Conservation (phyloP, 2,113 vertebrate species). For the Platycercus adscitus region DNA sequence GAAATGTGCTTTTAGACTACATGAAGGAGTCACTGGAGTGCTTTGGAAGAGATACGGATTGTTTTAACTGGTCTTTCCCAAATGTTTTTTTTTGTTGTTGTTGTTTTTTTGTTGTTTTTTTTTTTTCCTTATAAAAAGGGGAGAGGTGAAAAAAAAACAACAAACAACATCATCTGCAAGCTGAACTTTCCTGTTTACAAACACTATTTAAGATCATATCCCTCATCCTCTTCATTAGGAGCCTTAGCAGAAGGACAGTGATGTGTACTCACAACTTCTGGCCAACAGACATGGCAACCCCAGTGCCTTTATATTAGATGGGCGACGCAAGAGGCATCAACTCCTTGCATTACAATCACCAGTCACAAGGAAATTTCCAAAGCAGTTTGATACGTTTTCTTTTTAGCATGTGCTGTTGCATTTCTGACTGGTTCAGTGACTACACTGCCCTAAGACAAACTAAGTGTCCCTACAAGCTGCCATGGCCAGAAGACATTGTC, state of each 20-base stretch:
- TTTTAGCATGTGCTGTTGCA: background rate
- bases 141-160: background rate
- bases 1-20: background rate
- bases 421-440: background rate
- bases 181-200: background rate
- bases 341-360: background rate
- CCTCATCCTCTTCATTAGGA: background rate
- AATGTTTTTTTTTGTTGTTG: background rate
- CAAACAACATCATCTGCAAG: background rate
- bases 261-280: background rate
- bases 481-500: background rate
- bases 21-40: background rate
- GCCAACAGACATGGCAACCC: fast-evolving
- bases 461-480: background rate
- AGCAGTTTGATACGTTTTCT: background rate
- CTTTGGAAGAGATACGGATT: background rate
- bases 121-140: background rate
- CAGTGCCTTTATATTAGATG: background rate
- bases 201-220: background rate
- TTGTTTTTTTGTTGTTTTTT: too few species aligned
- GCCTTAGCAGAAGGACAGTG: background rate
- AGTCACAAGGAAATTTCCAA: background rate
- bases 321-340: background rate
- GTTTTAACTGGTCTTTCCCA: background rate
- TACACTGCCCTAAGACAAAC: background rate